These are phyloP conservation scores for Actinopyga echinites DNA, from an alignment of 53 echinoderm and acorn worm genomes.

Conservation along the genomic window DNA sequence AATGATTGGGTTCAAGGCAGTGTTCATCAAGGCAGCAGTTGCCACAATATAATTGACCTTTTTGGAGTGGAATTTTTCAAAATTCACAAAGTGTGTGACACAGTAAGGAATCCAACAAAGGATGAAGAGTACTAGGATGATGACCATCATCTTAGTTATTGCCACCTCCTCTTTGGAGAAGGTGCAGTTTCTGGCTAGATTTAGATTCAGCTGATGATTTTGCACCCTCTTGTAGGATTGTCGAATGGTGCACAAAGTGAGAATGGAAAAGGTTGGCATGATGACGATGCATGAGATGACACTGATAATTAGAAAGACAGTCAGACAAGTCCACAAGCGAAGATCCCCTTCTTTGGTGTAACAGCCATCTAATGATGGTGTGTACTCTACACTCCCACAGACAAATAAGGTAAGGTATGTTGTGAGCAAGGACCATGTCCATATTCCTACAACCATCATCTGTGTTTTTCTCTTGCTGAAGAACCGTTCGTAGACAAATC, in stretches of 20 bases:
- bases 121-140: not conserved
- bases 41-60: slow-evolving; percentile 9
- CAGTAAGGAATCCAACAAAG: slow-evolving; percentile 24
- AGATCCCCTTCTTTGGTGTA: slow-evolving; percentile 12
- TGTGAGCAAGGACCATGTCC: not conserved
- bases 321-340: slow-evolving; percentile 10
- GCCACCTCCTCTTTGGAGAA: slow-evolving; percentile 14
- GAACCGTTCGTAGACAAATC: slow-evolving; percentile 29
- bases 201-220: not conserved
- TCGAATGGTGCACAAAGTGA: slow-evolving; percentile 3
- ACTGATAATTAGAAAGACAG: not conserved
- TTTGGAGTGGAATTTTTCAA: slow-evolving; percentile 19
- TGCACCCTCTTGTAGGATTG: not conserved
- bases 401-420: not conserved
- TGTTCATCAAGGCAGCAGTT: slow-evolving; percentile 13
- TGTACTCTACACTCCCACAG: slow-evolving; percentile 4
- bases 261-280: slow-evolving; percentile 26
- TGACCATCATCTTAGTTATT: slow-evolving; percentile 13
- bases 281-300: not conserved
- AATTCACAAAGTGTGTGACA: not conserved
- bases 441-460: not conserved
- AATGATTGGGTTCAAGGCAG: slow-evolving; percentile 10
- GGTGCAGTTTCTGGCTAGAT: no score
- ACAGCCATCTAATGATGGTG: not conserved
- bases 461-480: slow-evolving; percentile 22